Base-by-base conservation (phyloP, 2,113 vertebrate genomes). In the Ammodytes dubius region DNA sequence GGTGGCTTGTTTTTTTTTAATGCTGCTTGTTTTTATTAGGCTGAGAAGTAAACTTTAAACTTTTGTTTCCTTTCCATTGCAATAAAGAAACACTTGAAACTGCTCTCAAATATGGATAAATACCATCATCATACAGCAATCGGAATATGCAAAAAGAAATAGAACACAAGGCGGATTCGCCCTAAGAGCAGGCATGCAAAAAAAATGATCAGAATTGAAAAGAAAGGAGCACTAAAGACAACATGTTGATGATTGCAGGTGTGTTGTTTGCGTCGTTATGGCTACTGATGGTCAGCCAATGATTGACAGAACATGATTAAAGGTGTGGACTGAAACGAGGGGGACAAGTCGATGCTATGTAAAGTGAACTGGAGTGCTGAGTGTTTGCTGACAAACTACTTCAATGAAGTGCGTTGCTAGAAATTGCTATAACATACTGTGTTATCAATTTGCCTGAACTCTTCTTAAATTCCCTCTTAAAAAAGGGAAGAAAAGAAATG, bases 111-210 rank as follows among this genome's bases (percentile, higher is more conserved):
- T 63, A 88, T 87, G 91, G 95, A 95, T 94, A 94, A 94, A 94
- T 89, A 94, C 94, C 93, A 95, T 95, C 93, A 95, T 95, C 91
- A 91, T 95, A 96, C 96, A 95, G 92, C 95, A 95, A 95, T 93
- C 92, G 94, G 92, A 95, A 76, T 93, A 95, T 85, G 89, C 93
- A 88, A 93, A 27, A 96, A 90, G 43, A 89, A 97, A 96, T 96
- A n/a, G 95, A 97, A 96, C 89, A 94, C 93, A 95, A 95, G 95
- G 95, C 96, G 93, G 95, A 95, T 94, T 95, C 93, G 93, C 92
- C 27, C 83, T 85, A 86, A 93, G 88, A 95, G 94, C 93, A 95
- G 91, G 95, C 94, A 96, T 94, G 96, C 94, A 91, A 90, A 94
- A 90, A 94, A 27, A 88, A 84, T 79, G 74, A 90, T 70, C 78